Conservation (phyloP, 1,140 invertebrate species). For the Palaemon carinicauda region DNA sequence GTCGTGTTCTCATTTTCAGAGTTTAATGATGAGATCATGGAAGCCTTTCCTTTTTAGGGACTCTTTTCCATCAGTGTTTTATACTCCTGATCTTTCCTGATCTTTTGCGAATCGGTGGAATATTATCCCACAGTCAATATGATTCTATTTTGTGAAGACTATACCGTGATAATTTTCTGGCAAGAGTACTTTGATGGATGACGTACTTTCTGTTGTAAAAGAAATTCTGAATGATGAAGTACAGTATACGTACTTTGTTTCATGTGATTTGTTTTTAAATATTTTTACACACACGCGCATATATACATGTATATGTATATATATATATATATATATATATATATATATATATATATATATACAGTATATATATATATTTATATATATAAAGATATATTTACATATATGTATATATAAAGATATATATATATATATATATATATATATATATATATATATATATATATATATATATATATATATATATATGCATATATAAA, state of each 20-base stretch:
- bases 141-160: no score
- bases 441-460: conserved; percentile 2
- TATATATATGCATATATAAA: not conserved
- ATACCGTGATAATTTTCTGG: no score
- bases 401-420: not conserved
- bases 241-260: not conserved
- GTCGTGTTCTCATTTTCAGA: no score
- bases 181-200: no score
- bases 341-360: not conserved
- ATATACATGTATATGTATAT: not conserved
- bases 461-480: conserved; percentile 2
- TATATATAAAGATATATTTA: not conserved
- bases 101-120: no score
- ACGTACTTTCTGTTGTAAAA: not conserved
- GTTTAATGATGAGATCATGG: no score
- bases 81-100: no score
- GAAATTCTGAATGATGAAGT: not conserved
- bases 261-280: not conserved
- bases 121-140: no score
- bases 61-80: no score
- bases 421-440: not conserved
- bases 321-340: not conserved
- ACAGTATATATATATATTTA: not conserved
- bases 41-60: no score
- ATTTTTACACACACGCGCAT: not conserved